phyloP scores from a whole-genome alignment of 2,797 vertebrate genomes.

The Natrix natrix region DNA sequence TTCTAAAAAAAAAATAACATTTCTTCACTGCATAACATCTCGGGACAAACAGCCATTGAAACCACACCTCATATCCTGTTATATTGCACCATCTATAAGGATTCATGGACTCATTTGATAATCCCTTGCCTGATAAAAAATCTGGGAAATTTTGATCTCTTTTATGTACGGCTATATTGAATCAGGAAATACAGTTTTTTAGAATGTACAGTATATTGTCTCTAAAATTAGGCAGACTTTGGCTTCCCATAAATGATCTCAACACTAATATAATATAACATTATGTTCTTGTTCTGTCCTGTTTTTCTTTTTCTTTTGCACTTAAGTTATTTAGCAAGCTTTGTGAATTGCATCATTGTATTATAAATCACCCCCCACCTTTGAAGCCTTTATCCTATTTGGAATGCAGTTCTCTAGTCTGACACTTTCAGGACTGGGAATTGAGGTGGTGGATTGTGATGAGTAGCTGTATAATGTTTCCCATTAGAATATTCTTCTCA shows the following conservation, averaged over 20 bases:
- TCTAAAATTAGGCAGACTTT: not conserved
- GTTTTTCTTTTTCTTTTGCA: not conserved
- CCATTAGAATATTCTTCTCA: not conserved
- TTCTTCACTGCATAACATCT: not conserved
- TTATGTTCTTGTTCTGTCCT: not conserved
- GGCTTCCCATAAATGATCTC: not conserved
- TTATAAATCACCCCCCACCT: not conserved
- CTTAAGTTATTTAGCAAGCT: not conserved
- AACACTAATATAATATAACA: not conserved
- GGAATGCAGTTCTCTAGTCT: not conserved
- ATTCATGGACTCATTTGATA: not conserved
- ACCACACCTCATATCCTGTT: not conserved
- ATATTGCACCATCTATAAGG: not conserved
- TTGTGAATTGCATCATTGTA: not conserved
- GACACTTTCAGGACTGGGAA: not conserved
- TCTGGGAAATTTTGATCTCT: not conserved
- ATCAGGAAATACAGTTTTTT: not conserved
- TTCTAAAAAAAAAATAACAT: not conserved
- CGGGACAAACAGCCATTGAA: not conserved
- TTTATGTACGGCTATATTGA: not conserved
- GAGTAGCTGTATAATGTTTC: not conserved
- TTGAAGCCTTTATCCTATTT: not conserved
- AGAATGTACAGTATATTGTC: not conserved
- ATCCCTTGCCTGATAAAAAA: not conserved
- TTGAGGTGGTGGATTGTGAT: not conserved